Percentiles rank a stretch among this genome's conserved stretches.
phyloP scores from a whole-genome alignment of 2,888 invertebrate species.

The Lasioglossum marginatum region DNA sequence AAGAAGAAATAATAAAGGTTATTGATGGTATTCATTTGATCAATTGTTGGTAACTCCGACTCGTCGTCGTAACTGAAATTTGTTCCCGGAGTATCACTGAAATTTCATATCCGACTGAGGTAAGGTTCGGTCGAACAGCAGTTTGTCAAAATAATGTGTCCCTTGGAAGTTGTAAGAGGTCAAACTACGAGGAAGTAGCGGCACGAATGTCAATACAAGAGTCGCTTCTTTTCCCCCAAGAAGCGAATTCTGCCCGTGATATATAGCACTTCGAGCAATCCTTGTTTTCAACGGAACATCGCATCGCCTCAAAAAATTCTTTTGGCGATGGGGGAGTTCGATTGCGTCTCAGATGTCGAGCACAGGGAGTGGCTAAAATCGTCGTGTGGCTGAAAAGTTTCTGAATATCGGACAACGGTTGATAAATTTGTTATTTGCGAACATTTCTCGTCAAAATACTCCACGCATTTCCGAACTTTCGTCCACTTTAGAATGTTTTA shows the following conservation, averaged over 20 bases:
- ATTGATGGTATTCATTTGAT: neutral
- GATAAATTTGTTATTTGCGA: neutral
- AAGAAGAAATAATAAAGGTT: neutral
- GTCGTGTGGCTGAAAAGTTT: neutral
- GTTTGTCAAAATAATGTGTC: conserved; percentile 16
- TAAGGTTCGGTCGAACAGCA: conserved; percentile 4
- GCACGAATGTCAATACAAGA: conserved; percentile 21
- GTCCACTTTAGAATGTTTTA: neutral
- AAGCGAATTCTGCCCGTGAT: conserved; percentile 7
- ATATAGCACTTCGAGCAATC: conserved; percentile 7
- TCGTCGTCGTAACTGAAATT: neutral
- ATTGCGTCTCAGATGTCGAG: neutral
- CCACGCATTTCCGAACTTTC: neutral
- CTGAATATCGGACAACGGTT: neutral
- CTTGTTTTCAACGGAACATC: conserved; percentile 13
- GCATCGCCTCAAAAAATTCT: conserved; percentile 7
- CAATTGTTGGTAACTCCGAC: neutral
- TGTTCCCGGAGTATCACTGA: neutral
- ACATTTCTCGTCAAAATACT: neutral
- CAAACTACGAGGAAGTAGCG: conserved; percentile 10
- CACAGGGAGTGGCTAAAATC: neutral
- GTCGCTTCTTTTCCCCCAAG: conserved; percentile 11
- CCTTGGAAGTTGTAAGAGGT: conserved; percentile 5
- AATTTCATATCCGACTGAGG: neutral
- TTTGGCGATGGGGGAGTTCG: neutral